Percentiles rank a stretch among this genome's conserved stretches.
phyloP scores from a whole-genome alignment of 2,797 vertebrate species.

The Dendrocincla fuliginosa region DNA sequence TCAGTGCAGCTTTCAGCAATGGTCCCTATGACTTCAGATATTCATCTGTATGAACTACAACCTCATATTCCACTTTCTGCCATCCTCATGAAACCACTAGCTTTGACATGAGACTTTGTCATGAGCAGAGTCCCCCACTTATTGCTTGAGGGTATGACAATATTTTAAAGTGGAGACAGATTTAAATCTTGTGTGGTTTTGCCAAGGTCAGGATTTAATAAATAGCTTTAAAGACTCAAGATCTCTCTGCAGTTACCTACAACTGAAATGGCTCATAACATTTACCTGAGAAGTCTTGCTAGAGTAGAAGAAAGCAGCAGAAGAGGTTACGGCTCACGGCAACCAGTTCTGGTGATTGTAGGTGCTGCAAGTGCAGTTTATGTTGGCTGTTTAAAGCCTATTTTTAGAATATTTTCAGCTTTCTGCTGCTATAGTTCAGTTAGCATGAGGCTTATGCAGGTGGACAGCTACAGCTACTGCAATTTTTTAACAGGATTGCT shows the following conservation, averaged over 20 bases:
- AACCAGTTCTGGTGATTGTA: not conserved
- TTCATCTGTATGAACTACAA: not conserved
- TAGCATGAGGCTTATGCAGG: not conserved
- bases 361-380: not conserved
- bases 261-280: not conserved
- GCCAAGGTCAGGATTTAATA: not conserved
- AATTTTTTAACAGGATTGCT: not conserved
- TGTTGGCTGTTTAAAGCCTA: not conserved
- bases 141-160: not conserved
- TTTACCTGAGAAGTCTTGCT: not conserved
- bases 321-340: not conserved
- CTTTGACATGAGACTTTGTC: not conserved
- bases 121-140: not conserved
- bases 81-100: not conserved
- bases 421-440: not conserved
- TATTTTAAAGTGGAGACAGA: not conserved
- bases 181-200: slow-evolving; percentile 1
- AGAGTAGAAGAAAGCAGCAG: not conserved
- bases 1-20: not conserved
- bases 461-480: not conserved
- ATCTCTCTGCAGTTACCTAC: not conserved
- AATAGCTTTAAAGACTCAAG: not conserved
- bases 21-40: not conserved
- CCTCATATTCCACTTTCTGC: not conserved
- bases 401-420: not conserved